Conservation (phyloP, 2,113 vertebrate species). For the Tachuris rubrigastra region DNA sequence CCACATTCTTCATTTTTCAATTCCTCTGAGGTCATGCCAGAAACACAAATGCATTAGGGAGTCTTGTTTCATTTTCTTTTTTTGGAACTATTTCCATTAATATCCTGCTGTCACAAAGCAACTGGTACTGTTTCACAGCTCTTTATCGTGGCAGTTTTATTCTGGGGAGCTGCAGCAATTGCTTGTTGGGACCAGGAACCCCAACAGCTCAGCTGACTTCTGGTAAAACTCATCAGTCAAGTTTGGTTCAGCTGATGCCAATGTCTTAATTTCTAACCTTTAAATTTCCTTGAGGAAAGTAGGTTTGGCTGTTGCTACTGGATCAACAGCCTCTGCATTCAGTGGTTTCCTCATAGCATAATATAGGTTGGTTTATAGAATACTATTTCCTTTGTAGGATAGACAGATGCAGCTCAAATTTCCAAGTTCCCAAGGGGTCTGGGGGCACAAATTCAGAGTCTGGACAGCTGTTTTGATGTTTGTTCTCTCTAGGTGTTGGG, state of each 20-base stretch:
- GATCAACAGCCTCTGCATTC: neutral
- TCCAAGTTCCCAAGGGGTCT: neutral
- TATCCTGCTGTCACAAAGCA: neutral
- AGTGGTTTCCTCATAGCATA: neutral
- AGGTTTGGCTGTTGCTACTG: neutral
- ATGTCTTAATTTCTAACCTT: neutral
- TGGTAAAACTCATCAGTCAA: neutral
- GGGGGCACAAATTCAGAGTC: neutral
- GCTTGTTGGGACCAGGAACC: neutral
- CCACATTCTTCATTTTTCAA: neutral
- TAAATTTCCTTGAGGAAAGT: neutral
- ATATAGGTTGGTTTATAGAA: neutral
- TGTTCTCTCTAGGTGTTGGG: neutral
- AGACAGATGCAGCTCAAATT: neutral
- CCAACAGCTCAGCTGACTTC: neutral
- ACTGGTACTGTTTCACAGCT: constrained; percentile 1
- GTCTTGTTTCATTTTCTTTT: neutral
- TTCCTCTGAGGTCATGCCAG: neutral
- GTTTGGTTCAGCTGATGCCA: neutral
- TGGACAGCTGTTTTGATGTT: neutral
- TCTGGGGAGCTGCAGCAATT: neutral
- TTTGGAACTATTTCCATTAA: neutral
- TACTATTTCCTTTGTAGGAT: neutral
- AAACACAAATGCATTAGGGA: neutral
- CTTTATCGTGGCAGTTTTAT: neutral